A percentile compares a stretch with the other conserved stretches of the same genome.
phyloP scores from a whole-genome alignment of 64 coral and sea anemone species.

The Actinia equina region DNA sequence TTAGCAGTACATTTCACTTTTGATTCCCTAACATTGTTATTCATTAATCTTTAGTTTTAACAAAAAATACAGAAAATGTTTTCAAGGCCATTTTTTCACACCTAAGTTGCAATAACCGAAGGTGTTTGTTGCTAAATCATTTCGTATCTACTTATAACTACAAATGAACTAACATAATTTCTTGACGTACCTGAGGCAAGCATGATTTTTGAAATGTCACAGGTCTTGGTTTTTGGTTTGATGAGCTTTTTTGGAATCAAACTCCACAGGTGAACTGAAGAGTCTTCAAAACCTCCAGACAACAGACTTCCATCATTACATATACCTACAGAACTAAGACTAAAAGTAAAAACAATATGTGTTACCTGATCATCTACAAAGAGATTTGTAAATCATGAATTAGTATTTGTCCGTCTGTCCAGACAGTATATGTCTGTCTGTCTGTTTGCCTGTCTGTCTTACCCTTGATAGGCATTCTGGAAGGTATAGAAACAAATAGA shows the following conservation, averaged over 20 bases:
- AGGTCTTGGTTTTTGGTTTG: constrained; percentile 59
- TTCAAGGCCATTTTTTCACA: no score
- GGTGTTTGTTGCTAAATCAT: no score
- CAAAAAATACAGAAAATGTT: no score
- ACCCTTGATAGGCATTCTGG: constrained; percentile 87
- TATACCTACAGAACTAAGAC: constrained; percentile 69
- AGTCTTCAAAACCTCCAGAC: constrained; percentile 98
- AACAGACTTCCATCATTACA: constrained; percentile 76
- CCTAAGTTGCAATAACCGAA: not conserved
- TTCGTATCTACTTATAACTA: no score
- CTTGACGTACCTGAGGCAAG: constrained; percentile 63
- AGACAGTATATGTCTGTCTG: no score
- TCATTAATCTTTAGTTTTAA: no score
- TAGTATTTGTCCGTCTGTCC: no score
- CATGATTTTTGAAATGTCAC: constrained; percentile 81
- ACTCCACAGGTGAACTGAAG: constrained; percentile 84
- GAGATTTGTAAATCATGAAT: no score
- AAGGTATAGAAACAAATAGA: constrained; percentile 87
- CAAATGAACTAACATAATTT: not conserved
- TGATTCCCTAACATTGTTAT: no score
- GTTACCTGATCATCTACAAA: not conserved
- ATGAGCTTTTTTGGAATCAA: constrained; percentile 93
- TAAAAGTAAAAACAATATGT: constrained; percentile 11
- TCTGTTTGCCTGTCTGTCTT: not conserved
- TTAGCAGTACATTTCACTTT: no score